Conservation (phyloP, 2,888 invertebrate species). For the Heteromyza rotundicornis region DNA sequence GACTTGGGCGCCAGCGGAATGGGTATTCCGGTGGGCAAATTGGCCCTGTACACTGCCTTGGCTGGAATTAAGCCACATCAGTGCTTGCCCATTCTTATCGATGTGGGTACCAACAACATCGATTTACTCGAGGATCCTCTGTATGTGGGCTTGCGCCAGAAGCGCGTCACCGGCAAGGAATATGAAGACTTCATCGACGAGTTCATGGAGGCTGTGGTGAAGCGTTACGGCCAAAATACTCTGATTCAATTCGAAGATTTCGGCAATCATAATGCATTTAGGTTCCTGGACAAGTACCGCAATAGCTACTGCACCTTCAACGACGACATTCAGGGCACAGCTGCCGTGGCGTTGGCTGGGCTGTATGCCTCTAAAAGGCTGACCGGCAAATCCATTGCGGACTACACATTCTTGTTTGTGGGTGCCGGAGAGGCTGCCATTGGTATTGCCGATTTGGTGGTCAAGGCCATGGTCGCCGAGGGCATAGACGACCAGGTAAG, state of each 20-base stretch:
- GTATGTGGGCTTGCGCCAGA: conserved; percentile 91
- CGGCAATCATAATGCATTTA: conserved; percentile 96
- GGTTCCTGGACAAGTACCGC: conserved; percentile 89
- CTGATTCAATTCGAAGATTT: conserved; percentile 96
- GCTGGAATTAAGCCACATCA: conserved; percentile 97
- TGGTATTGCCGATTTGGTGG: conserved; percentile 89
- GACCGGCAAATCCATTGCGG: conserved; percentile 74
- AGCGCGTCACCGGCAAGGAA: conserved; percentile 79
- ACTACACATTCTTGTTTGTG: conserved; percentile 89
- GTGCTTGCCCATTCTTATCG: conserved; percentile 91
- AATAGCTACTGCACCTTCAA: conserved; percentile 96
- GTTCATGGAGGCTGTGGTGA: conserved; percentile 93
- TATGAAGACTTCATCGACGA: conserved; percentile 96
- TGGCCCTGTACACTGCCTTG: conserved; percentile 93
- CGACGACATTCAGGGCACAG: conserved; percentile 98
- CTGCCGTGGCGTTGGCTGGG: conserved; percentile 94
- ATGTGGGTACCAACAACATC: conserved; percentile 94
- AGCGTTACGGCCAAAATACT: conserved; percentile 85
- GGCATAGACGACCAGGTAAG: conserved; percentile 64
- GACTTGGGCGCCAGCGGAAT: conserved; percentile 95
- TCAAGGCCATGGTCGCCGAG: conserved; percentile 84
- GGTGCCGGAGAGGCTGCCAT: conserved; percentile 92
- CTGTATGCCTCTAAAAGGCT: conserved; percentile 65
- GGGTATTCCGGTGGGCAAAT: conserved; percentile 98
- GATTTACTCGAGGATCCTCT: conserved; percentile 89